Percentiles rank a stretch among this genome's conserved stretches.
Evolutionary conservation across 2,113 vertebrate species (phyloP).

Genomic region (Numenius arquata): DNA sequence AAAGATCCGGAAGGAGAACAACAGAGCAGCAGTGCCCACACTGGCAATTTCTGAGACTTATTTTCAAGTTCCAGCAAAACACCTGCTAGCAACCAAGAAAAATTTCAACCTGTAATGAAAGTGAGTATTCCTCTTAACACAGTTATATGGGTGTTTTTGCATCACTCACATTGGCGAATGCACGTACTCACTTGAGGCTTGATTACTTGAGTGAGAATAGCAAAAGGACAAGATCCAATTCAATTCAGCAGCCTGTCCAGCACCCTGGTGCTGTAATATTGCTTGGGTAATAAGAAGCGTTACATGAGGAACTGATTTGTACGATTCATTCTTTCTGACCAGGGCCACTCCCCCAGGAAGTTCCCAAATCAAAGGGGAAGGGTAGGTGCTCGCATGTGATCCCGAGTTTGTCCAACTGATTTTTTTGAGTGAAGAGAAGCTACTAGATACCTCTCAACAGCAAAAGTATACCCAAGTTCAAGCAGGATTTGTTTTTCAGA

Average conservation of each 20-base stretch:
- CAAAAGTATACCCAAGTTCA: neutral
- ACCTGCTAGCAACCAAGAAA: neutral
- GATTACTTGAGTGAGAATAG: neutral
- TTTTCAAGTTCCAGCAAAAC: conserved; percentile 35
- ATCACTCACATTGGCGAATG: neutral
- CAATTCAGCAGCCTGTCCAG: neutral
- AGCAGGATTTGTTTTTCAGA: neutral
- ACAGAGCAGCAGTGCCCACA: neutral
- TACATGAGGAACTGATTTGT: neutral
- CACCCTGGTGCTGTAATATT: neutral
- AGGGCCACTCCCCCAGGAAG: neutral
- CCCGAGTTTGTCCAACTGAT: neutral
- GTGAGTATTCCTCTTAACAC: neutral
- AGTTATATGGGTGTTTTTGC: neutral
- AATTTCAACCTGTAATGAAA: neutral
- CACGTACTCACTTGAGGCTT: neutral
- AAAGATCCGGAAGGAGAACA: neutral
- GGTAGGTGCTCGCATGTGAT: neutral
- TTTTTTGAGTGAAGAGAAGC: neutral
- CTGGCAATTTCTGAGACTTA: neutral
- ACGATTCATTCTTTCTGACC: neutral
- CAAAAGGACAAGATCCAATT: neutral
- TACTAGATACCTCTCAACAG: neutral
- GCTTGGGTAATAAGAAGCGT: neutral
- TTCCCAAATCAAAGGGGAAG: neutral